These are phyloP conservation scores for Salpingus planirostris DNA, from an alignment of 2,888 invertebrate species.

Conservation along the genomic window DNA sequence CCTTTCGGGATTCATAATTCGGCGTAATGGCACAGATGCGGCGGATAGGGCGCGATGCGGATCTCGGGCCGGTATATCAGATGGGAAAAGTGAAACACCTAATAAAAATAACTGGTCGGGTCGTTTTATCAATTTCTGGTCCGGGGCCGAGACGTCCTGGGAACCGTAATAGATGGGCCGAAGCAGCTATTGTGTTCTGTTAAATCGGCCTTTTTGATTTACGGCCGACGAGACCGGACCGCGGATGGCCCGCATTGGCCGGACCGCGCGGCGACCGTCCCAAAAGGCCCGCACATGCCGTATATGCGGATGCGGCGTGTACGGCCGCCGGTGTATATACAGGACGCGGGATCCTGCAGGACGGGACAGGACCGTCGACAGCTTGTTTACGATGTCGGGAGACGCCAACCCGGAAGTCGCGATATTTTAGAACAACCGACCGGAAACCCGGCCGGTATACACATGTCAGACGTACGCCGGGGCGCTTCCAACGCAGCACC, in stretches of 20 bases:
- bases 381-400: slow-evolving; percentile 30
- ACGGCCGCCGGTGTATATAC: no score
- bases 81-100: slow-evolving; percentile 12
- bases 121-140: slow-evolving; percentile 20
- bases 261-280: slow-evolving; percentile 19
- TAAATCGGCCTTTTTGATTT: slow-evolving; percentile 31
- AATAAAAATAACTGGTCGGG: slow-evolving; percentile 15
- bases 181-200: slow-evolving; percentile 29
- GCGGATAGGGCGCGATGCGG: slow-evolving; percentile 1
- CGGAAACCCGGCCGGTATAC: slow-evolving; percentile 21
- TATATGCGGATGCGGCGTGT: no score
- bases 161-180: slow-evolving; percentile 28
- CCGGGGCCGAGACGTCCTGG: slow-evolving; percentile 19
- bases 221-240: slow-evolving; percentile 23
- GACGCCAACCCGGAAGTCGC: slow-evolving; percentile 28
- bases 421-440: slow-evolving; percentile 29
- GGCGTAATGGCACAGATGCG: slow-evolving; percentile 4
- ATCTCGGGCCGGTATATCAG: slow-evolving; percentile 1
- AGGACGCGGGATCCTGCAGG: no score
- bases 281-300: slow-evolving; percentile 13
- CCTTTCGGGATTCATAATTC: no score
- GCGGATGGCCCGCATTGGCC: slow-evolving; percentile 19
- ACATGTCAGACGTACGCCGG: slow-evolving; percentile 12
- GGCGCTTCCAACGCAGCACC: slow-evolving; percentile 2
- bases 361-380: slow-evolving; percentile 21